These are phyloP conservation scores for Peromyscus attwateri DNA, from an alignment of 2,797 vertebrate species.

Conservation along the genomic window DNA sequence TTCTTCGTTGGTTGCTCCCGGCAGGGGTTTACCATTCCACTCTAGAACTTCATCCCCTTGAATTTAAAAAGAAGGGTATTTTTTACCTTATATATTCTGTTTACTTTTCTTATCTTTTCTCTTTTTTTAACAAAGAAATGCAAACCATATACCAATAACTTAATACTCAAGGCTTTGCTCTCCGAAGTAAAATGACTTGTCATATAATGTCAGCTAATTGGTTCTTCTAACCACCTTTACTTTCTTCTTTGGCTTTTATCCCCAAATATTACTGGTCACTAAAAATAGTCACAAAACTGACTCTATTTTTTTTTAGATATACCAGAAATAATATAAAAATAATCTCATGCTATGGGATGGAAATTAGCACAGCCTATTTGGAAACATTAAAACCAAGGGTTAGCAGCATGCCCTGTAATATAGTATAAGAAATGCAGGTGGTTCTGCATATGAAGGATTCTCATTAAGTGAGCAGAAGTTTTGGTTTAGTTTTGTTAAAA, in stretches of 20 bases:
- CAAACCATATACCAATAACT: constrained; percentile 82
- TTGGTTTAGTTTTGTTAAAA: constrained; percentile 68
- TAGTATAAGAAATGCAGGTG: constrained; percentile 45
- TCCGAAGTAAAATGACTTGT: constrained; percentile 70
- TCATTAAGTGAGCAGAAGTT: constrained; percentile 53
- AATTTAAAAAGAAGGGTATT: constrained; percentile 88
- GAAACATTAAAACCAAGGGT: constrained; percentile 79
- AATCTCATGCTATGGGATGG: constrained; percentile 77
- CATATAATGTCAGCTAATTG: constrained; percentile 72
- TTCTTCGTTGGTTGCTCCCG: constrained; percentile 99
- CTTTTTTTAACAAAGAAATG: constrained; percentile 81
- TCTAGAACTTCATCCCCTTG: constrained; percentile 98
- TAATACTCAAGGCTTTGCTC: constrained; percentile 51
- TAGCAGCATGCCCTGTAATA: constrained; percentile 72
- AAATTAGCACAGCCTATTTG: constrained; percentile 74
- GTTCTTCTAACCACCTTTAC: constrained; percentile 69
- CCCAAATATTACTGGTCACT: constrained; percentile 65
- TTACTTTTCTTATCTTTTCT: constrained; percentile 82
- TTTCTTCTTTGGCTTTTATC: not conserved
- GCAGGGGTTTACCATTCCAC: constrained; percentile 98
- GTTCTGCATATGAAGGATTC: constrained; percentile 47
- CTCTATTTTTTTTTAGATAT: constrained; percentile 63
- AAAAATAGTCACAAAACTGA: constrained; percentile 65
- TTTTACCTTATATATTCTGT: constrained; percentile 85
- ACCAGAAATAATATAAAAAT: constrained; percentile 77